A percentile compares a stretch with the other conserved stretches of the same genome.
phyloP scores from a whole-genome alignment of 1,140 invertebrate species.

The Coelopa frigida region DNA sequence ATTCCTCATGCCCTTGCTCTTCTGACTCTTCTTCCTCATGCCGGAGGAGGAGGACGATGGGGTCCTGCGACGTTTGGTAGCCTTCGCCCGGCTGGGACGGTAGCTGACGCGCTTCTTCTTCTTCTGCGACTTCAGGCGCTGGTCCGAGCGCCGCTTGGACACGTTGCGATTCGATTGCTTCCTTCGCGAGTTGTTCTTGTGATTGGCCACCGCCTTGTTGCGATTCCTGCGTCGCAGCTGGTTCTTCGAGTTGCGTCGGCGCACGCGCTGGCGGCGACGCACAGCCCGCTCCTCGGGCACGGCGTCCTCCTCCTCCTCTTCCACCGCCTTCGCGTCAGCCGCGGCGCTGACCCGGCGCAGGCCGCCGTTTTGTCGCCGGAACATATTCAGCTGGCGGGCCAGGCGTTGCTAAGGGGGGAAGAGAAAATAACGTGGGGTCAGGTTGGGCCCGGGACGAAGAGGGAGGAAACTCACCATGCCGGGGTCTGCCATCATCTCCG shows the following conservation, averaged over 20 bases:
- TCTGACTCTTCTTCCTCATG: conserved; percentile 5
- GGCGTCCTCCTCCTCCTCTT: conserved; percentile 5
- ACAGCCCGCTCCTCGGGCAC: conserved; percentile 13
- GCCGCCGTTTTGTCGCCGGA: conserved; percentile 4
- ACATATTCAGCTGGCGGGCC: conserved; percentile 5
- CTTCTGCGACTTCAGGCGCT: background rate
- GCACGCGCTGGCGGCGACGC: conserved; percentile 14
- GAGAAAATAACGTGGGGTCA: background rate
- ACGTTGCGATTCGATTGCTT: conserved; percentile 2
- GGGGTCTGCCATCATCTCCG: conserved; percentile 4
- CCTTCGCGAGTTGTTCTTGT: background rate
- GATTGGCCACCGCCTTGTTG: conserved; percentile 4
- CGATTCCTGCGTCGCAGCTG: conserved; percentile 5
- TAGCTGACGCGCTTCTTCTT: no score
- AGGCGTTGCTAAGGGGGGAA: conserved; percentile 5
- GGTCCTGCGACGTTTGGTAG: background rate
- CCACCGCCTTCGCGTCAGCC: background rate
- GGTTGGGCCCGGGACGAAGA: no score
- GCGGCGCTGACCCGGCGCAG: background rate
- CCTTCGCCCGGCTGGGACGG: no score
- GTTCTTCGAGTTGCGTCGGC: conserved; percentile 11
- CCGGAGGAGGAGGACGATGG: no score
- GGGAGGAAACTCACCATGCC: conserved; percentile 8
- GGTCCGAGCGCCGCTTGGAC: background rate
- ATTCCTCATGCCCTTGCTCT: background rate